phyloP scores from a whole-genome alignment of 2,113 vertebrate species.

The Pachycephala philippinensis region DNA sequence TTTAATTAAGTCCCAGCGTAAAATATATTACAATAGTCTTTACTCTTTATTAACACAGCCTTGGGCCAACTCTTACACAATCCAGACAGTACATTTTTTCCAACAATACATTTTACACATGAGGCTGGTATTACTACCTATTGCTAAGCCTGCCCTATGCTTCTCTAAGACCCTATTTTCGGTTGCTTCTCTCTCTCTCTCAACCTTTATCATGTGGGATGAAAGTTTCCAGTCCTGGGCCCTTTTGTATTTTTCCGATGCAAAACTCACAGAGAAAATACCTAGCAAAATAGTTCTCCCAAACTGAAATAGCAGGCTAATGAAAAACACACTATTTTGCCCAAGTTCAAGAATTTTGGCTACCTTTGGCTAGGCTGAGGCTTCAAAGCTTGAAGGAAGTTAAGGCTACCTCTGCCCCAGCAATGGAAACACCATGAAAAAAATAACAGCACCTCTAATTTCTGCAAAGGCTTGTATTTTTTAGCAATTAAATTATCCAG shows the following conservation, averaged over 20 bases:
- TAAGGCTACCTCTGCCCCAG: neutral
- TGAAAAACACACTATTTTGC: neutral
- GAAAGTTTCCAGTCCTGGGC: neutral
- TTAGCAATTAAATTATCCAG: neutral
- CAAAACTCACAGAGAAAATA: neutral
- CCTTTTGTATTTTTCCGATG: neutral
- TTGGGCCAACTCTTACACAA: constrained; percentile 21
- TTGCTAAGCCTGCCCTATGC: neutral
- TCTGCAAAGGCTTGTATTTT: neutral
- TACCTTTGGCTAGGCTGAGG: neutral
- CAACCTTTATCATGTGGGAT: neutral
- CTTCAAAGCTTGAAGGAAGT: neutral
- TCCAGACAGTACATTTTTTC: neutral
- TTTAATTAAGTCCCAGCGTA: constrained; percentile 28
- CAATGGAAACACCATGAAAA: neutral
- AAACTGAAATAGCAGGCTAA: neutral
- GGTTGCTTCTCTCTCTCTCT: neutral
- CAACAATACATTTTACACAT: constrained; percentile 1
- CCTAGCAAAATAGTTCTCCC: neutral
- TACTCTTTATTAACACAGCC: constrained; percentile 14
- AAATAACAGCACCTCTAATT: neutral
- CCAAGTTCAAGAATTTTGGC: neutral
- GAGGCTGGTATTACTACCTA: neutral
- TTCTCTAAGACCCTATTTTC: neutral
- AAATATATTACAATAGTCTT: constrained; percentile 26